Base-by-base conservation (phyloP, 2,113 vertebrate species). In the Triplophysa tibetana region DNA sequence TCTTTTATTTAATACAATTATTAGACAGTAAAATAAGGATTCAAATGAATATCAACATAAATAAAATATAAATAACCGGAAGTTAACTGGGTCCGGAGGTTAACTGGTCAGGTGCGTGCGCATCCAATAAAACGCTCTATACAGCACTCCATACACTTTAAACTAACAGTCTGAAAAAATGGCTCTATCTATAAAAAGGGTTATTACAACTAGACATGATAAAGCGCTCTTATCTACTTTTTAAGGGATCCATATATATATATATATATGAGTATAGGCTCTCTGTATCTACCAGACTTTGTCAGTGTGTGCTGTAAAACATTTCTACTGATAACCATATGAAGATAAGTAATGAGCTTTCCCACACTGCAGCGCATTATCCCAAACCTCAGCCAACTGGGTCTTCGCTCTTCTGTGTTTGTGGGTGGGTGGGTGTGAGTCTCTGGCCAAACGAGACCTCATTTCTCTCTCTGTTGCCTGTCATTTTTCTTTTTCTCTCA, bases 321-420 rank as follows among this genome's bases (percentile, higher is more conserved):
- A 43, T 58, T 73, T 60, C 16, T 63, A 29, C 65, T 64, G 58
- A 73, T 65, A 73, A 65, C 50, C 52, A 61, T 67, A 45, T 81
- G 70, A 75, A 60, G 56, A 81, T 75, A 70, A 80, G 33, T 73
- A 70, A 74, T 80, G 70, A 58, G 19, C 63, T 81, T 81, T 81
- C 79, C 62, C 70, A 81, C 79, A 81, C 70, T 74, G 62, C n/a
- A 58, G 50, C 19, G 61, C n/a, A 52, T 67, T 75, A 81, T 75
- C 79, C 48, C 52, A 81, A 65, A 65, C 45, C 11, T 65, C 24
- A 48, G 62, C 74, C 62, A 64, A 54, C 74, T 76, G 62, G 41
- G 60, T 65, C 43, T 24, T 52, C 29, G 74, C 52, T 50, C 43
- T 33, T 48, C 74, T 77, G 17, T 23, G 19, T 52, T 52, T 75